phyloP scores from a whole-genome alignment of 2,888 invertebrate species.

The Hirudinaria manillensis region DNA sequence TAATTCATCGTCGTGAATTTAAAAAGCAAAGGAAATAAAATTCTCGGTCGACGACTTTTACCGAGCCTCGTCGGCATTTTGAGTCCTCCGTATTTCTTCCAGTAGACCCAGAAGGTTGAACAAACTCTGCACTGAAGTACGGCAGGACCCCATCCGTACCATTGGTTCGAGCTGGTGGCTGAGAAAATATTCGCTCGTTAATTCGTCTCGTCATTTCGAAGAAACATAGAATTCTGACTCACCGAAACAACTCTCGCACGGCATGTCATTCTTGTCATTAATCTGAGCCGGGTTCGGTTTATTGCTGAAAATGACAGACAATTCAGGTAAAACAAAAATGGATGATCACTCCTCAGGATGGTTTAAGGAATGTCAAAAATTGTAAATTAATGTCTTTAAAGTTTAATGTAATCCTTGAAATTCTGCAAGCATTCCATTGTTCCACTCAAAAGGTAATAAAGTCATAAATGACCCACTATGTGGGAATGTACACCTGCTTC shows the following conservation, averaged over 20 bases:
- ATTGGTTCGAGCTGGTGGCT: conserved; percentile 66
- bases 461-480: conserved; percentile 48
- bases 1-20: conserved; percentile 4
- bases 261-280: conserved; percentile 64
- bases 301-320: conserved; percentile 66
- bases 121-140: conserved; percentile 89
- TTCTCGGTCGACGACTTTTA: neutral
- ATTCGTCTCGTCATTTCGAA: too few species aligned
- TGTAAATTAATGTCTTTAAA: neutral
- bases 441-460: neutral
- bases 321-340: neutral
- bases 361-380: neutral
- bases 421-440: too few species aligned
- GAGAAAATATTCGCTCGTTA: conserved; percentile 28
- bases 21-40: too few species aligned
- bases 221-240: too few species aligned
- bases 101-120: conserved; percentile 88
- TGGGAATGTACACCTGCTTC: conserved; percentile 97
- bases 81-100: conserved; percentile 96
- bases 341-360: neutral
- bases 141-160: conserved; percentile 93
- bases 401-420: too few species aligned
- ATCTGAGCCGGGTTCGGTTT: conserved; percentile 79
- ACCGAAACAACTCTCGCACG: conserved; percentile 22
- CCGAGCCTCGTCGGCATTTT: conserved; percentile 59